Evolutionary conservation across 2,113 vertebrate species (phyloP), one percentile per base, ranked within the genome.

Genomic region (Sylvia atricapilla): DNA sequence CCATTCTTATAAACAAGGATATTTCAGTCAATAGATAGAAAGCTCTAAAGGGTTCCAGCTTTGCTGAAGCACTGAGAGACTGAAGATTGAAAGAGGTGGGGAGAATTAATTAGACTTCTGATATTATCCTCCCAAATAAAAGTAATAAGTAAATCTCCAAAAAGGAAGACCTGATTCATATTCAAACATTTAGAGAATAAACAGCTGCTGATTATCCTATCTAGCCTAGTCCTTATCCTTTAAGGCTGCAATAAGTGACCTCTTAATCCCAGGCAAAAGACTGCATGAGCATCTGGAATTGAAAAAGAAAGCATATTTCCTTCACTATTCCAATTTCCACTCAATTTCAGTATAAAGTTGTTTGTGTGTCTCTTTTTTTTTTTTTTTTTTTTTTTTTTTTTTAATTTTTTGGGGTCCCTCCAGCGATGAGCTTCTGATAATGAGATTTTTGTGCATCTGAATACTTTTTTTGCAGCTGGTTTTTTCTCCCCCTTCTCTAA

Each of bases 141-240:
- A 96, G 90, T 94, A 93, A 95, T 93, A 94, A 94, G 84, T 3
- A 3, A 92, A 90, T 79, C 95, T 87, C 55, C 72, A 46, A 62
- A 95, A 89, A 94, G 76, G 92, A 94, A 88, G 90, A 70, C 83
- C 73, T 84, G 87, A 90, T 97, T 94, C 92, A 82, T 97, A 96
- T 95, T 95, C 94, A 96, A 95, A 96, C 97, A 95, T 95, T 97
- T 97, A 96, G 84, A 90, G 94, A 96, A 96, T 97, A 97, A 97
- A 96, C 96, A 96, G 93, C 90, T 94, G 72, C 94, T 84, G 95
- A 93, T 86, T 95, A 82, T 94, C 55, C 94, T 93, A 91, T 94
- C 89, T 95, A 94, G 84, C 76, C 84, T 83, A 89, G 62, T 82
- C 93, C 46, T 63, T 77, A 90, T 91, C 96, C 95, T 96, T 95